Percentiles rank a stretch among this genome's conserved stretches.
These are phyloP conservation scores for Orthonychiurus folsomi DNA, from an alignment of 2,888 invertebrate species.

Conservation along the genomic window DNA sequence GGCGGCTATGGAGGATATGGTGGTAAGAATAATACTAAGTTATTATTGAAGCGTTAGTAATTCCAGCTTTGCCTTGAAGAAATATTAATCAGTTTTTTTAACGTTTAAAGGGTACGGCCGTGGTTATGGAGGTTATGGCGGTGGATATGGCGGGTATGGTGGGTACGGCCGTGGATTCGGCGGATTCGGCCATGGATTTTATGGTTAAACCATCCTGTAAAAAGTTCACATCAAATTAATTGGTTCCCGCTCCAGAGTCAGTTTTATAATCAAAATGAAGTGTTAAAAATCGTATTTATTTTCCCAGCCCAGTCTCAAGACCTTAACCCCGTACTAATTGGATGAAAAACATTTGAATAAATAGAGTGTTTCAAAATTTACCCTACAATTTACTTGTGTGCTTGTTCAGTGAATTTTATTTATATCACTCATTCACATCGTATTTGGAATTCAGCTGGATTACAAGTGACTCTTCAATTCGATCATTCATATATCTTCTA, in stretches of 20 bases:
- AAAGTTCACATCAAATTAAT: too few relatives aligned
- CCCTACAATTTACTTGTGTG: too few relatives aligned
- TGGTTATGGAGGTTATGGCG: constrained; percentile 3
- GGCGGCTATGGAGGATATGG: too few relatives aligned
- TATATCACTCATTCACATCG: too few relatives aligned
- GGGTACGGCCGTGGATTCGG: constrained; percentile 5
- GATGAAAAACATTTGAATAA: not conserved
- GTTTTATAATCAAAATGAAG: too few relatives aligned
- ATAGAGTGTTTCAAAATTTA: not conserved
- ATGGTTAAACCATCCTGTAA: not conserved
- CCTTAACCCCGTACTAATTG: not conserved
- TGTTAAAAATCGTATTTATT: not conserved
- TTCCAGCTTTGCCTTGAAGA: not conserved
- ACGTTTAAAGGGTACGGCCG: not conserved
- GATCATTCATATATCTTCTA: too few relatives aligned
- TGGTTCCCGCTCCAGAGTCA: too few relatives aligned
- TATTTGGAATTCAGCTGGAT: too few relatives aligned
- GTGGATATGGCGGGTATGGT: constrained; percentile 5
- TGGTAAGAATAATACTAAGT: not conserved
- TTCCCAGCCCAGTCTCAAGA: not conserved
- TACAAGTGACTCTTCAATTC: too few relatives aligned
- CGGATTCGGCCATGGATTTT: not conserved
- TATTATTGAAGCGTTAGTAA: not conserved
- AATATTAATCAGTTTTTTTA: not conserved
- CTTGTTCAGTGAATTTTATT: too few relatives aligned